Base-by-base conservation (phyloP, 2,888 invertebrate genomes). In the Macrophya alboannulata region DNA sequence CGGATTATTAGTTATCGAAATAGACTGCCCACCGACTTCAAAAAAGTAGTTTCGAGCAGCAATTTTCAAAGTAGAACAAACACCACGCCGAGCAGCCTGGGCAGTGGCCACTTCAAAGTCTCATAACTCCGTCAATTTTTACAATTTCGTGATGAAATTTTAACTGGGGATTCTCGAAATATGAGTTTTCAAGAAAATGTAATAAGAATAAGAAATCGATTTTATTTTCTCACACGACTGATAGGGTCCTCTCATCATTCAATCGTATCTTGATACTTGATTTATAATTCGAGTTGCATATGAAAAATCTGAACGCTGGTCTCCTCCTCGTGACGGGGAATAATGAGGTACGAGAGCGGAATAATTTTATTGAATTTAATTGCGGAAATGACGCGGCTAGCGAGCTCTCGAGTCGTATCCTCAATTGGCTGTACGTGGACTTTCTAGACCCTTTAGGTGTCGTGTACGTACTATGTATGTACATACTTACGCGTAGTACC, bases 301-400 rank as follows among this genome's bases (percentile, higher is more conserved):
- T n/a, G 1, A 55, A 55, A 31, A 55, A 55, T 55, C 55, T 55
- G n/a, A 55, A 55, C 55, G 55, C 17, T n/a, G 5, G n/a, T 55
- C 55, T 31, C 31, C 31, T 31, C 31, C 31, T 55, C n/a, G 55
- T n/a, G 55, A 8, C n/a, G 6, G 55, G n/a, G 55, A 55, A 55
- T 55, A 55, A 55, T 55, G 55, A 55, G 81, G 43, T 82, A 72
- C 85, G 85, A 48, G 85, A 85, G 85, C 71, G 25, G 71, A 82
- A 79, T 85, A 85, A 85, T 85, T 85, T 72, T n/a, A 85, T 85
- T 85, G 85, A 85, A 85, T 85, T 85, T 85, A 85, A 85, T 85
- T 85, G 85, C 65, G 85, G 85, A 85, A 85, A 85, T 85, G 85
- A 85, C 85, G 85, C 31, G 82, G 85, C 1, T 82, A 37, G 25